Evolutionary conservation across 2,113 vertebrate species (phyloP).

Genomic region (Epinephelus lanceolatus): DNA sequence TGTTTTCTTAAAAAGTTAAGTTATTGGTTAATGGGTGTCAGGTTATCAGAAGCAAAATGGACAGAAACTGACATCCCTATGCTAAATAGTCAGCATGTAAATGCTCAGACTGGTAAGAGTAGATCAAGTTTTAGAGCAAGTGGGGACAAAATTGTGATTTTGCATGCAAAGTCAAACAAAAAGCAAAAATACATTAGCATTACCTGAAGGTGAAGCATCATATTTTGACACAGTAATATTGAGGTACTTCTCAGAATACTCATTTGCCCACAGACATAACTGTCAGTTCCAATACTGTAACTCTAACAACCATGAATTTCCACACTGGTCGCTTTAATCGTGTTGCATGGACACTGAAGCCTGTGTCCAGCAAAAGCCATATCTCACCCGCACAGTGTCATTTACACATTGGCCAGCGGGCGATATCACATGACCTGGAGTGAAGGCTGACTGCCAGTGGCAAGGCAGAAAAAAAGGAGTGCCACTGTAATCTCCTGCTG

Average conservation of each 20-base stretch:
- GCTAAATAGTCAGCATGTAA: background rate
- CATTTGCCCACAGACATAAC: background rate
- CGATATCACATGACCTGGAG: conserved; percentile 30
- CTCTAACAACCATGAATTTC: background rate
- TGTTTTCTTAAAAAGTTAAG: no score
- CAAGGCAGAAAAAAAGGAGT: conserved; percentile 5
- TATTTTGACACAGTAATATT: no score
- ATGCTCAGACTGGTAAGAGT: background rate
- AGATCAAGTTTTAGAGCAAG: background rate
- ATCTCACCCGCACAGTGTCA: conserved; percentile 56
- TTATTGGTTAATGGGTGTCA: no score
- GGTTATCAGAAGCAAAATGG: no score
- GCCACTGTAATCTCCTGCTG: conserved; percentile 37
- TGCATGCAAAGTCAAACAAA: background rate
- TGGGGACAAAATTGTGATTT: background rate
- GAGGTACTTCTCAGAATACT: background rate
- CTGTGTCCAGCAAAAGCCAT: background rate
- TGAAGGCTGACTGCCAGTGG: conserved; percentile 44
- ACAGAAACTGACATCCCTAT: no score
- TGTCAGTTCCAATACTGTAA: background rate
- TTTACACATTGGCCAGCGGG: conserved; percentile 24
- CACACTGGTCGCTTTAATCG: background rate
- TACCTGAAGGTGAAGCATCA: background rate
- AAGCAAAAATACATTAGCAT: background rate
- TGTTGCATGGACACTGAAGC: background rate